phyloP scores from a whole-genome alignment of 1,140 invertebrate genomes.

The Drosophila neocordata region DNA sequence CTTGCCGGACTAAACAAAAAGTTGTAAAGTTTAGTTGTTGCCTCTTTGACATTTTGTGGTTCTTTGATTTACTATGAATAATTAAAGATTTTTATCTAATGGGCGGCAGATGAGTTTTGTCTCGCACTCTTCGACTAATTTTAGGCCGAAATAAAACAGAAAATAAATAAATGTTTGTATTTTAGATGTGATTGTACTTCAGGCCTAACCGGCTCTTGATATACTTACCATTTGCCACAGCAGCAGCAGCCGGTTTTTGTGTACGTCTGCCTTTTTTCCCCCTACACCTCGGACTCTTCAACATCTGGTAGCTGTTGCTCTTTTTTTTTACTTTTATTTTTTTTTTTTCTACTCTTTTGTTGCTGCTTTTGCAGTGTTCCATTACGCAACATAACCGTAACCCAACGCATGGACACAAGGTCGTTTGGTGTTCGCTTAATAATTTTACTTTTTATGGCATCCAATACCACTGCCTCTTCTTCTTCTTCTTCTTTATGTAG shows the following conservation, averaged over 20 bases:
- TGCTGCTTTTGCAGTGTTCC: constrained; percentile 23
- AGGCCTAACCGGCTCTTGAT: constrained; percentile 59
- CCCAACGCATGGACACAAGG: constrained; percentile 66
- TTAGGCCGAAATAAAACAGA: constrained; percentile 12
- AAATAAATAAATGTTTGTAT: neutral
- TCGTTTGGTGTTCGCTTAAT: constrained; percentile 59
- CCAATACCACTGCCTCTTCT: constrained; percentile 5
- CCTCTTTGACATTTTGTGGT: constrained; percentile 61
- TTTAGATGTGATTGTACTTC: constrained; percentile 39
- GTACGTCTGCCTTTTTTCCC: neutral
- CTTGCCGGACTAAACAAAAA: constrained; percentile 22
- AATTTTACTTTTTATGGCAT: constrained; percentile 46
- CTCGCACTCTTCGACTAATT: constrained; percentile 47
- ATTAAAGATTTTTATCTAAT: constrained; percentile 69
- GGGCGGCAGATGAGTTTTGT: constrained; percentile 42
- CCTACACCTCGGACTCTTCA: constrained; percentile 5
- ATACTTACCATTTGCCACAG: constrained; percentile 33
- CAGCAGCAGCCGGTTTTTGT: constrained; percentile 55
- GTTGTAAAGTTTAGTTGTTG: constrained; percentile 36
- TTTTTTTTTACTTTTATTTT: neutral
- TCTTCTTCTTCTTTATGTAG: constrained; percentile 4
- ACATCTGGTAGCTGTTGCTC: constrained; percentile 27
- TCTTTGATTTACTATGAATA: constrained; percentile 71
- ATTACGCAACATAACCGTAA: constrained; percentile 70
- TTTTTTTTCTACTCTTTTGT: constrained; percentile 6